Percentiles rank a stretch among this genome's conserved stretches.
Conservation (phyloP, 2,113 vertebrate genomes). For the Pimephales promelas region DNA sequence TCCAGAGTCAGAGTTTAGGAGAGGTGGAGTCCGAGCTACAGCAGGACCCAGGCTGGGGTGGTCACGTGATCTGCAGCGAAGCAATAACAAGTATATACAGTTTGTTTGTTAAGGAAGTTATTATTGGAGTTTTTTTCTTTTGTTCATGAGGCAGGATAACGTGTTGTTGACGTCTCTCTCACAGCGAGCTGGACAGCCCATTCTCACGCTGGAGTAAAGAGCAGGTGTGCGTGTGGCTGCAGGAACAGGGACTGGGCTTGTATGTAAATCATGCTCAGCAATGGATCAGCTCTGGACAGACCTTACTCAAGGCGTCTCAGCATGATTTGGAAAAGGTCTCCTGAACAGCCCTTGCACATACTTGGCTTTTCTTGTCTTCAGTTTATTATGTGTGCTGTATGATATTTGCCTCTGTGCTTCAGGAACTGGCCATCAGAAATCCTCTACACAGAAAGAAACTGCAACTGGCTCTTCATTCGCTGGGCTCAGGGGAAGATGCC, state of each 20-base stretch:
- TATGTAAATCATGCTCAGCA: constrained; percentile 82
- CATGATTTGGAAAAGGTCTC: constrained; percentile 94
- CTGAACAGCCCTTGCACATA: background rate
- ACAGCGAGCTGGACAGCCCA: constrained; percentile 85
- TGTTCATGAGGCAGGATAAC: background rate
- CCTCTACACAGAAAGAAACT: constrained; percentile 94
- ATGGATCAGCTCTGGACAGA: constrained; percentile 93
- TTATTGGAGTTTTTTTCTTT: background rate
- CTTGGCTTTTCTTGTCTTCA: too few species aligned
- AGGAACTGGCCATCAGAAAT: constrained; percentile 94
- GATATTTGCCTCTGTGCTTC: constrained; percentile 13
- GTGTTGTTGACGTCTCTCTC: constrained; percentile 7
- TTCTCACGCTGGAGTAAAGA: constrained; percentile 93
- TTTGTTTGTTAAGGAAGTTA: background rate
- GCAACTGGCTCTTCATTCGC: constrained; percentile 89
- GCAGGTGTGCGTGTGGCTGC: constrained; percentile 91
- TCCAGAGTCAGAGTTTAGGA: constrained; percentile 85
- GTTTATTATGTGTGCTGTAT: background rate
- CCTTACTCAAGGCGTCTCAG: constrained; percentile 89
- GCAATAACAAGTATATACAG: constrained; percentile 72
- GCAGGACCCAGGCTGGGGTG: constrained; percentile 92
- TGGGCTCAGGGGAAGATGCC: constrained; percentile 85
- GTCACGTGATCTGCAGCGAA: constrained; percentile 86
- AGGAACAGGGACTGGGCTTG: constrained; percentile 87
- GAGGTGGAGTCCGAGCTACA: constrained; percentile 92